Conservation (phyloP, 2,888 invertebrate genomes). For the Lasius fuliginosus region DNA sequence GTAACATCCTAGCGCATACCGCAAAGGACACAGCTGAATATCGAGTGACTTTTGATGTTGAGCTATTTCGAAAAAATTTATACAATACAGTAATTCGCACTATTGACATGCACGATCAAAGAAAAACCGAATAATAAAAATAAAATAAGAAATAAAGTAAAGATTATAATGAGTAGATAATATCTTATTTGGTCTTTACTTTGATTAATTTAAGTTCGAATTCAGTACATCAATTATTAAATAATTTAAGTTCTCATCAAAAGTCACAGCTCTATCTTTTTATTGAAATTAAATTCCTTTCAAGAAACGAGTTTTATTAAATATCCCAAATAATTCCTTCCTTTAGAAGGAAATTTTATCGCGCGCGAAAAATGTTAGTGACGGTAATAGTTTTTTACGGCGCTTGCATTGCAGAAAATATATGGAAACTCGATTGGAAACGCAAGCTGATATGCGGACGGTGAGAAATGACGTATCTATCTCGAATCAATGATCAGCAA, state of each 20-base stretch:
- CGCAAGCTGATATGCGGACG: slow-evolving; percentile 35
- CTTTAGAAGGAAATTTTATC: neutral
- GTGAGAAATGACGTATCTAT: slow-evolving; percentile 51
- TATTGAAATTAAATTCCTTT: slow-evolving; percentile 3
- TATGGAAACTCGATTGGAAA: slow-evolving; percentile 27
- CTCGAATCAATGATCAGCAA: slow-evolving; percentile 67
- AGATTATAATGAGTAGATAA: neutral
- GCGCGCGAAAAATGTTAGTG: neutral
- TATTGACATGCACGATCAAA: neutral
- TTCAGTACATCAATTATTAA: neutral
- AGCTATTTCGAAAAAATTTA: slow-evolving; percentile 4
- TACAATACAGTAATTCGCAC: neutral
- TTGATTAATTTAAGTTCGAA: neutral
- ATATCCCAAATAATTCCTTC: neutral
- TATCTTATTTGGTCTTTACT: no score
- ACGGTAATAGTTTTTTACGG: neutral
- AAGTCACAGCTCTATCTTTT: neutral
- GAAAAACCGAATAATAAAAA: neutral
- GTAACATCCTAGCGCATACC: slow-evolving; percentile 19
- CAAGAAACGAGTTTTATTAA: neutral
- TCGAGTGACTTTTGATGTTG: slow-evolving; percentile 14
- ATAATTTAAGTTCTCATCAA: neutral
- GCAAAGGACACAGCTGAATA: slow-evolving; percentile 35
- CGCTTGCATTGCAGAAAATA: slow-evolving; percentile 31
- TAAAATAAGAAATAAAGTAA: neutral